These are phyloP conservation scores for Lepas anatifera DNA, from an alignment of 2,888 invertebrate genomes.

Conservation along the genomic window DNA sequence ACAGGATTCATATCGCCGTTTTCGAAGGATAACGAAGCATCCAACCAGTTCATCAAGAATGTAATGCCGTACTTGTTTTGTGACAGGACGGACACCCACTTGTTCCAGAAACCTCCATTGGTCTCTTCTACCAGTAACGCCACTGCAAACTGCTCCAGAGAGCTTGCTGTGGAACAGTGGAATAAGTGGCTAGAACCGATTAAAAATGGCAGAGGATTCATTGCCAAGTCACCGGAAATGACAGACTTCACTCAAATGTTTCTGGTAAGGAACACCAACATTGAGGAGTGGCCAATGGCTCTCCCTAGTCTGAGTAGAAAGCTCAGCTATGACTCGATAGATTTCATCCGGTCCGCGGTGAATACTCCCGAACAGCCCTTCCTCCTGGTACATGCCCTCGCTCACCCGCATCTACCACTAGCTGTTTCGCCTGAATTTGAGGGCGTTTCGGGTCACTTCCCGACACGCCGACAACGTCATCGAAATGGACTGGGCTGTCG, in stretches of 20 bases:
- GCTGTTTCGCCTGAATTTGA: conserved; percentile 43
- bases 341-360: conserved; percentile 26
- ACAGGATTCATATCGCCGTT: too few relatives aligned
- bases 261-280: conserved; percentile 32
- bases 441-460: conserved; percentile 24
- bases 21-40: too few relatives aligned
- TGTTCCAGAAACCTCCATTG: too few relatives aligned
- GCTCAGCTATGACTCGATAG: conserved; percentile 29
- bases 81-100: too few relatives aligned
- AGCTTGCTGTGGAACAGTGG: too few relatives aligned
- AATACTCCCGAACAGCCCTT: conserved; percentile 18
- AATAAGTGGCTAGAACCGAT: too few relatives aligned
- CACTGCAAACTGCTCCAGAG: too few relatives aligned
- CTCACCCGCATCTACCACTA: conserved; percentile 55
- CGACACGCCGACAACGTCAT: conserved; percentile 32
- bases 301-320: conserved; percentile 34
- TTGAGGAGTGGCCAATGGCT: conserved; percentile 39
- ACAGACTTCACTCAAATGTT: conserved; percentile 29
- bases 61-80: too few relatives aligned
- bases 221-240: background rate
- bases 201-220: too few relatives aligned
- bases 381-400: conserved; percentile 29
- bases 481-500: conserved; percentile 42
- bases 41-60: too few relatives aligned
- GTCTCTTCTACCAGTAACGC: too few relatives aligned